Conservation (phyloP, 2,113 vertebrate genomes). For the Pungitius pungitius region DNA sequence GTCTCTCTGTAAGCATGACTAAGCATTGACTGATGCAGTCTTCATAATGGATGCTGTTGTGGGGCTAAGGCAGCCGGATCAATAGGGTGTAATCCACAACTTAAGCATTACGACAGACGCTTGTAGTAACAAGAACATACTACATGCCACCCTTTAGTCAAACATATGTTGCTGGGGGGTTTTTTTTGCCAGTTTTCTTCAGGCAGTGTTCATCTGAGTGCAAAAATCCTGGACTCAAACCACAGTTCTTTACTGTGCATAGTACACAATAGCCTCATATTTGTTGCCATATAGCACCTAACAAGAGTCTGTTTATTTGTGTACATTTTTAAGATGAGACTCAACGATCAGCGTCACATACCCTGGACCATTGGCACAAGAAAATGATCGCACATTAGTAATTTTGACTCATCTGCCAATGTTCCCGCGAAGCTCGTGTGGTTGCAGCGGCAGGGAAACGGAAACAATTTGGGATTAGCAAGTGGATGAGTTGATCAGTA, state of each 20-base stretch:
- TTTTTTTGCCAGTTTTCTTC: slow-evolving; percentile 39
- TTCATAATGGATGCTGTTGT: slow-evolving; percentile 9
- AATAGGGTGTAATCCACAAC: background rate
- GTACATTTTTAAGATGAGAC: background rate
- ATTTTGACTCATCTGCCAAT: background rate
- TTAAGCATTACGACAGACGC: slow-evolving; percentile 15
- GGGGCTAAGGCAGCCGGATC: background rate
- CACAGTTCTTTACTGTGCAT: background rate
- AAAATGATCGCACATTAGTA: background rate
- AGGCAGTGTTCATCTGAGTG: slow-evolving; percentile 34
- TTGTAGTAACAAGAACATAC: slow-evolving; percentile 4
- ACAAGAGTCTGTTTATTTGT: background rate
- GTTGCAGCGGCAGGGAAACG: background rate
- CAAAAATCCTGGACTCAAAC: slow-evolving; percentile 22
- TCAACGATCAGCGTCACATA: background rate
- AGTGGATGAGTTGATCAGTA: background rate
- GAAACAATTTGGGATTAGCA: background rate
- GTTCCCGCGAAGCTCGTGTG: background rate
- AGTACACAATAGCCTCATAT: slow-evolving; percentile 1
- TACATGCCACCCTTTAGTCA: slow-evolving; percentile 32
- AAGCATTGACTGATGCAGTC: slow-evolving; percentile 36
- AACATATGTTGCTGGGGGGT: slow-evolving; percentile 54
- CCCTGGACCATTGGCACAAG: background rate
- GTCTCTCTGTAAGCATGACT: slow-evolving; percentile 23
- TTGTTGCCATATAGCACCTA: background rate